A percentile compares a stretch with the other conserved stretches of the same genome.
These are phyloP conservation scores for Fundulus diaphanus DNA, from an alignment of 2,797 vertebrate species.

Conservation along the genomic window DNA sequence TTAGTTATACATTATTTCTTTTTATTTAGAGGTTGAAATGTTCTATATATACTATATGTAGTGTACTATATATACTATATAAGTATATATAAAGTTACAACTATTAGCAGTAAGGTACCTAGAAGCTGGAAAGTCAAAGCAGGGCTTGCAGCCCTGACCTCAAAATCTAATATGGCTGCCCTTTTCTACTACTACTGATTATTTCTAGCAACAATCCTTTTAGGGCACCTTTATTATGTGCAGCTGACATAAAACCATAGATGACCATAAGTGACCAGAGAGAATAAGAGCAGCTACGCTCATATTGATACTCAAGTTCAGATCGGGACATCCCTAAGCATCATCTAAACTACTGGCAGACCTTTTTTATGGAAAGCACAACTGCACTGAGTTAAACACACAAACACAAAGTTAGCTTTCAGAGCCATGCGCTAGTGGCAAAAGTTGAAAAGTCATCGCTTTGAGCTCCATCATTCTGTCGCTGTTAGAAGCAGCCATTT, in stretches of 20 bases:
- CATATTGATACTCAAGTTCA: neutral
- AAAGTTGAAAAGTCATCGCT: constrained; percentile 52
- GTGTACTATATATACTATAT: no score
- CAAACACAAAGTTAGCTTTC: constrained; percentile 29
- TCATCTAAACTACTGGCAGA: neutral
- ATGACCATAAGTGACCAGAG: neutral
- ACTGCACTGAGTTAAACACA: constrained; percentile 28
- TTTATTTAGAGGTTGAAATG: neutral
- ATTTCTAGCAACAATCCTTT: neutral
- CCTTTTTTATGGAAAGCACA: constrained; percentile 20
- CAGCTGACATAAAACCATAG: no score
- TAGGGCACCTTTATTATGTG: no score
- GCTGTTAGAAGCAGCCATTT: constrained; percentile 53
- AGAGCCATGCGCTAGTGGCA: constrained; percentile 63
- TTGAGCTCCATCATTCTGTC: constrained; percentile 41
- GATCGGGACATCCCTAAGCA: neutral
- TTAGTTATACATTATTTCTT: no score
- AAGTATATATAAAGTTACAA: neutral
- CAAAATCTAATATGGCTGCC: neutral
- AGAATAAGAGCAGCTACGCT: neutral
- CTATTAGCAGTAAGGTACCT: neutral
- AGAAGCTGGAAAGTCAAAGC: neutral
- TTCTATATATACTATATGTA: no score
- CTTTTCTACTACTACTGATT: no score
- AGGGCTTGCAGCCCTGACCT: neutral